Evolutionary conservation across 2,888 invertebrate genomes (phyloP).

Genomic region (Xanthorhoe spadicearia): DNA sequence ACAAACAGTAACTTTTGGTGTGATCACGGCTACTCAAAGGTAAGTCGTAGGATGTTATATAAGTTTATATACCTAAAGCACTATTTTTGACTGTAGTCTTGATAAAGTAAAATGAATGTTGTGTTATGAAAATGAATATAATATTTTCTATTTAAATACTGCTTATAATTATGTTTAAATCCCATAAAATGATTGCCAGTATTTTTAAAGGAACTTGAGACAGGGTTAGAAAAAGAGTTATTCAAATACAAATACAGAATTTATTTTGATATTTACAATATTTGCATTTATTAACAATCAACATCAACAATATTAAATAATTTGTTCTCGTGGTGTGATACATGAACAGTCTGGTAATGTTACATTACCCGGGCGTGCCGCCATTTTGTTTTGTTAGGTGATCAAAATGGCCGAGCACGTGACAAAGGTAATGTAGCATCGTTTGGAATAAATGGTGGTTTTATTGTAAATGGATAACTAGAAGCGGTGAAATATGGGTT

Average conservation of each 20-base stretch:
- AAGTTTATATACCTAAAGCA: slow-evolving; percentile 19
- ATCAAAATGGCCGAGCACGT: slow-evolving; percentile 51
- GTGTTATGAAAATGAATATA: slow-evolving; percentile 27
- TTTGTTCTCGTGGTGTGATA: slow-evolving; percentile 83
- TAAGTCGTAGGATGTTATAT: background rate
- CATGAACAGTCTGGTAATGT: slow-evolving; percentile 77
- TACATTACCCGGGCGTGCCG: slow-evolving; percentile 61
- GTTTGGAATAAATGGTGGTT: slow-evolving; percentile 65
- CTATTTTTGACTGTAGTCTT: slow-evolving; percentile 29
- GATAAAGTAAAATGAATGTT: slow-evolving; percentile 35
- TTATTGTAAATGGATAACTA: slow-evolving; percentile 68
- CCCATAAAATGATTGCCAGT: background rate
- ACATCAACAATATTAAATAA: slow-evolving; percentile 90
- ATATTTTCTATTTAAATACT: slow-evolving; percentile 27
- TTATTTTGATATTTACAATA: slow-evolving; percentile 89
- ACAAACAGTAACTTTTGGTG: background rate
- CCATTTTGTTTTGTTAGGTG: slow-evolving; percentile 54
- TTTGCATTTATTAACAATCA: slow-evolving; percentile 92
- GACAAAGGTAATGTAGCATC: slow-evolving; percentile 68
- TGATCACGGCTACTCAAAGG: background rate
- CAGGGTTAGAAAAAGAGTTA: slow-evolving; percentile 64
- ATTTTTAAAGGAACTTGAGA: slow-evolving; percentile 5
- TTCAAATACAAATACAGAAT: slow-evolving; percentile 89
- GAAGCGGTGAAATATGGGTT: slow-evolving; percentile 74
- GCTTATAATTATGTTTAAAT: slow-evolving; percentile 9